Base-by-base conservation (phyloP, 2,888 invertebrate genomes). In the Amphipyra berbera region DNA sequence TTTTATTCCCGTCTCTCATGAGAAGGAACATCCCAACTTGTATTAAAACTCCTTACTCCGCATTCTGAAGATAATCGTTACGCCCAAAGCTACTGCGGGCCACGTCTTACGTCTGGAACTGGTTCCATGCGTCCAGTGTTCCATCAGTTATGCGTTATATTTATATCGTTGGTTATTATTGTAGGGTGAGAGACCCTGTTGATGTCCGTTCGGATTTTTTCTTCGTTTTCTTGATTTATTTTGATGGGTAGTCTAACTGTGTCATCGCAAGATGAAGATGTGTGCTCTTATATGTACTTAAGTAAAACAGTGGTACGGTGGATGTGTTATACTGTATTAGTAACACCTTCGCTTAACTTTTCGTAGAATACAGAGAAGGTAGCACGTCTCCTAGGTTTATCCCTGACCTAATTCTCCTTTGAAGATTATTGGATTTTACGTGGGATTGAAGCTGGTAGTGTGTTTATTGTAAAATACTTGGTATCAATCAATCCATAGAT, bases 71-170 rank as follows among this genome's bases (percentile, higher is more conserved):
- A 68, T 78, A 68, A 79, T 76, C 65, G 61, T 64, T 60, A 47
- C 64, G 74, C 70, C 77, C 77, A 73, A 70, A 71, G 79, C 78
- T 79, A 76, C 77, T 45, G 68, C 45, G 37, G 50, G 57, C 64
- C 58, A 38, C 61, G 58, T 88, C 90, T 89, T 79, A 89, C 87
- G 48, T 68, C 86, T 83, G 82, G 81, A 86, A 90, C 92, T 88
- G 87, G 93, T 92, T 88, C 86, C 69, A 70, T 86, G 88, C 88
- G 87, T n/a, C 35, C 40, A 53, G n/a, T 37, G 72, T 50, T 56
- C 88, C 83, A 84, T 86, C 86, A 90, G 87, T 90, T 90, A 90
- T 89, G 86, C 83, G 81, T 87, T 88, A 87, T 85, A 88, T 87
- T 87, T 88, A 86, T 88, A 87, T 83, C 85, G 86, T 12, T 84